Evolutionary conservation across 2,888 invertebrate species (phyloP), one percentile per base, ranked within the genome.

Genomic region (Drosophila glabriapex): DNA sequence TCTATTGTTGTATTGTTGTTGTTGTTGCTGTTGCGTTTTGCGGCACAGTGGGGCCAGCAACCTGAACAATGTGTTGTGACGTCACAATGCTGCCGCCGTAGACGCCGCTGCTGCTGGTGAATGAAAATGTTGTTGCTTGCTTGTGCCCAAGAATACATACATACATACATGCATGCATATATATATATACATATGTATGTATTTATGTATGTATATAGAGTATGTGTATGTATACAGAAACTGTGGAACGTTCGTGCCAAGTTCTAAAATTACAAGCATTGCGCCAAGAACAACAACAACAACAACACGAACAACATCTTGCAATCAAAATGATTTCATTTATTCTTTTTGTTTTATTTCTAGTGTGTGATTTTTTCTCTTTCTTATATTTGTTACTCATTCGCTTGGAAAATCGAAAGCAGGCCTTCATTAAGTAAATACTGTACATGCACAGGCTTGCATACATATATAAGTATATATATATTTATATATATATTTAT

Each of bases 201-300:
- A 37, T 39, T 0, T 41, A 3, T 29, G 16, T 53, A 14, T 55
- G 6, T 55, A 37, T 43, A 25, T 65, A n/a, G 35, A 37, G 31
- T 62, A 25, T 53, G 28, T 55, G 59, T 60, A 33, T 78, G 63
- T 59, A 60, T 67, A 66, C 31, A 71, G 41, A 67, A 60, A 63
- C 59, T 63, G 72, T 61, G 54, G 25, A 63, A 50, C 54, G 78
- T 66, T 72, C 68, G 78, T 81, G 90, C 86, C 90, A 90, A 90
- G 86, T 89, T 89, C 85, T 85, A 90, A 90, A 85, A 89, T 85
- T 83, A 83, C 83, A 82, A 73, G 68, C 59, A 81, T 70, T 77
- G 70, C 64, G 67, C 60, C 70, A 79, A 83, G 53, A 68, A 43
- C 25, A 29, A 31, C 4, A 66, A 58, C 63, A 66, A 58, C 60